Conservation (phyloP, 2,888 invertebrate genomes). For the Lissonota sp. region DNA sequence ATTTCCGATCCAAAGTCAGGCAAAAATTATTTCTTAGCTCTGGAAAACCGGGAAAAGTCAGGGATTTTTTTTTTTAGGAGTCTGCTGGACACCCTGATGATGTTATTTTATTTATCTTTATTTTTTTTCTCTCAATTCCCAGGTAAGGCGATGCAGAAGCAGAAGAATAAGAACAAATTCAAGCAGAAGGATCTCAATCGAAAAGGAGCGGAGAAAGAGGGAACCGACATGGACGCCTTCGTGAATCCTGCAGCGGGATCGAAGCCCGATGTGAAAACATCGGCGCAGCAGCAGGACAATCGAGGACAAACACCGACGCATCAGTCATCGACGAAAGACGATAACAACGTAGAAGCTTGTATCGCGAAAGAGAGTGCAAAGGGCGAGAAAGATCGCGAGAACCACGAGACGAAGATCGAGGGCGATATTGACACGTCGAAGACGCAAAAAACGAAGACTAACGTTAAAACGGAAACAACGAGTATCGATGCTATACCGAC, state of each 20-base stretch:
- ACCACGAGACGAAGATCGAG: conserved; percentile 60
- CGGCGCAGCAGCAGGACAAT: conserved; percentile 53
- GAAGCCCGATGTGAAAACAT: conserved; percentile 70
- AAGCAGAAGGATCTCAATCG: conserved; percentile 85
- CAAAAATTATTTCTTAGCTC: too few species aligned
- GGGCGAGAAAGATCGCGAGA: conserved; percentile 52
- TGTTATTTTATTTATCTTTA: neutral
- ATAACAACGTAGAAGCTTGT: conserved; percentile 47
- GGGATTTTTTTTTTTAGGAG: too few species aligned
- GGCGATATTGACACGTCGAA: conserved; percentile 62
- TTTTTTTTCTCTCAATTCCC: conserved; percentile 45
- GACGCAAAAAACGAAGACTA: conserved; percentile 39
- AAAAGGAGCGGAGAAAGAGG: conserved; percentile 86
- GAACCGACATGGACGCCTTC: conserved; percentile 87
- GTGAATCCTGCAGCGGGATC: conserved; percentile 76
- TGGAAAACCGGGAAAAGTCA: too few species aligned
- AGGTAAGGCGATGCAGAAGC: conserved; percentile 83
- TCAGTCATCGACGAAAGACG: conserved; percentile 61
- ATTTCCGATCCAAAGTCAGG: too few species aligned
- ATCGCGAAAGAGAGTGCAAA: conserved; percentile 46
- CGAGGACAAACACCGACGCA: conserved; percentile 63
- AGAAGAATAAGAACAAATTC: conserved; percentile 84
- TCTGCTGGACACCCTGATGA: neutral
- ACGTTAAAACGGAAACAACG: conserved; percentile 61
- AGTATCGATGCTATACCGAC: conserved; percentile 37